A percentile compares a stretch with the other conserved stretches of the same genome.
Evolutionary conservation across 2,888 invertebrate genomes (phyloP).

Genomic region (Odontothrips loti): DNA sequence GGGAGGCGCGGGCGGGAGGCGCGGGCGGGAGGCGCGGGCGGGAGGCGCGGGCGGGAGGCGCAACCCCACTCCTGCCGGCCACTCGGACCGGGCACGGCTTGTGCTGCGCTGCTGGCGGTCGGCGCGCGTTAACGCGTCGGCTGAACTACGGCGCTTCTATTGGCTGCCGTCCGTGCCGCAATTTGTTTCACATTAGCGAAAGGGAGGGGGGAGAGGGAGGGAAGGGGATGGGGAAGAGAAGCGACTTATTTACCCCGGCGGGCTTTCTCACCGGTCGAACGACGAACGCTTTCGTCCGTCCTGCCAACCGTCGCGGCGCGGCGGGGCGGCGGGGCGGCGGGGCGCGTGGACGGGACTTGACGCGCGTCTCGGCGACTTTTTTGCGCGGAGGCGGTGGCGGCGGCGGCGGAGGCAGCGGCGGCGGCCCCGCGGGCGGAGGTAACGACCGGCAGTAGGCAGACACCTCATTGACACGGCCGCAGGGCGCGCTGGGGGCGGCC

Average conservation of each 20-base stretch:
- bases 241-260: neutral
- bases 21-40: no score
- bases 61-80: no score
- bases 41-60: no score
- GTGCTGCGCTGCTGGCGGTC: no score
- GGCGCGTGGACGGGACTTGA: neutral
- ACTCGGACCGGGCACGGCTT: no score
- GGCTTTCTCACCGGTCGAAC: neutral
- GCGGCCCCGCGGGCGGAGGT: neutral
- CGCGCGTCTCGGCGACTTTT: no score
- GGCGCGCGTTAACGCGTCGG: no score
- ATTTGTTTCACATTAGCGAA: slow-evolving; percentile 15
- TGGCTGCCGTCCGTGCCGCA: neutral
- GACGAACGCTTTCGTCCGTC: neutral
- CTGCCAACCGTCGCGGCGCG: neutral
- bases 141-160: no score
- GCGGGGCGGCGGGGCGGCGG: neutral
- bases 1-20: no score
- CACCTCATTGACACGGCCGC: no score
- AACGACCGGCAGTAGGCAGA: neutral
- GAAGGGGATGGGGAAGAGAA: neutral
- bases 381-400: no score
- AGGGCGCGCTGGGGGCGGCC: no score
- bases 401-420: neutral
- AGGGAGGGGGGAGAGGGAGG: neutral